Conservation (phyloP, 2,888 invertebrate genomes). For the Kuschelorhynchus macadamiae region DNA sequence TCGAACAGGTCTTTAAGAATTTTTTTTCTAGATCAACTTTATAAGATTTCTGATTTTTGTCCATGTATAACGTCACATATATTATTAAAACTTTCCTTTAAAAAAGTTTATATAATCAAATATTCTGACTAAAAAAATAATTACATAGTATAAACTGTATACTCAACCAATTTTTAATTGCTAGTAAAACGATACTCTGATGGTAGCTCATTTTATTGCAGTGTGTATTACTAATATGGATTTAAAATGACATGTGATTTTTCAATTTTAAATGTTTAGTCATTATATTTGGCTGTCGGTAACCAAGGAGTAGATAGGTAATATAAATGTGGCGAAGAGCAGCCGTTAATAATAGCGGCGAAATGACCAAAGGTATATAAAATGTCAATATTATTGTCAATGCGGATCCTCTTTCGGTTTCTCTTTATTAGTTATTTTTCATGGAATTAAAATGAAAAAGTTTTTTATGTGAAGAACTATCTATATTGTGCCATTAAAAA, state of each 20-base stretch:
- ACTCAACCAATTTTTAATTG: too few species aligned
- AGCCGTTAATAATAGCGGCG: conserved; percentile 54
- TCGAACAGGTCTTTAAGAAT: too few species aligned
- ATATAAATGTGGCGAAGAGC: conserved; percentile 43
- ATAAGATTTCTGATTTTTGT: too few species aligned
- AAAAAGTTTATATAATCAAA: too few species aligned
- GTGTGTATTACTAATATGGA: conserved; percentile 2
- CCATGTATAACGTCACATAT: too few species aligned
- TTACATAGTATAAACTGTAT: too few species aligned
- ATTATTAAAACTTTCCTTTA: too few species aligned
- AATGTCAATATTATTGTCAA: conserved; percentile 70
- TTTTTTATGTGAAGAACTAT: too few species aligned
- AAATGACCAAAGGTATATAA: conserved; percentile 67
- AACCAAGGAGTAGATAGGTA: conserved; percentile 52
- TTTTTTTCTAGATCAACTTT: too few species aligned
- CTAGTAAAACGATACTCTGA: too few species aligned
- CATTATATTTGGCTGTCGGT: conserved; percentile 61
- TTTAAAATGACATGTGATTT: conserved; percentile 30
- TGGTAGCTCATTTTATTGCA: neutral
- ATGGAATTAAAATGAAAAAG: conserved; percentile 11
- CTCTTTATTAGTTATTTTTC: conserved; percentile 23
- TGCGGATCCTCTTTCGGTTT: conserved; percentile 62
- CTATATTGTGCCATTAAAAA: too few species aligned
- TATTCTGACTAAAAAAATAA: too few species aligned
- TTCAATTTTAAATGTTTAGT: conserved; percentile 49